phyloP scores from a whole-genome alignment of 2,888 invertebrate species.

The Dryococelus australis region DNA sequence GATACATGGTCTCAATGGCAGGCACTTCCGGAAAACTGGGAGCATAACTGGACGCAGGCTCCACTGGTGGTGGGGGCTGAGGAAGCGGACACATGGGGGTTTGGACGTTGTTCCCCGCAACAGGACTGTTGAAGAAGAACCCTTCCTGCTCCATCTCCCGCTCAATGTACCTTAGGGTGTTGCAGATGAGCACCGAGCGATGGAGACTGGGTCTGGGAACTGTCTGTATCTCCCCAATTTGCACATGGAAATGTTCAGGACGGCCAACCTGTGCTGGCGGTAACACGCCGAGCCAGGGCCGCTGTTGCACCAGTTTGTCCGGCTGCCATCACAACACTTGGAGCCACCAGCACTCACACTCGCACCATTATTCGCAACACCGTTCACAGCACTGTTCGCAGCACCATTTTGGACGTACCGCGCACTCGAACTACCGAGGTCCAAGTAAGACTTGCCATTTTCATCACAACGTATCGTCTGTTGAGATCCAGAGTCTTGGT shows the following conservation, averaged over 20 bases:
- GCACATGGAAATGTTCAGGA: conserved; percentile 91
- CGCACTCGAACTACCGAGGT: conserved; percentile 72
- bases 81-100: conserved; percentile 53
- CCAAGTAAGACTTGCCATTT: conserved; percentile 89
- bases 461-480: conserved; percentile 88
- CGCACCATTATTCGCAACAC: conserved; percentile 13
- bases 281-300: conserved; percentile 74
- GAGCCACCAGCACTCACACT: conserved; percentile 49
- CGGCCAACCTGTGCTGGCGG: conserved; percentile 84
- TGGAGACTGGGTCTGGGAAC: conserved; percentile 86
- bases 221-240: conserved; percentile 88
- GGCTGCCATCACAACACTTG: conserved; percentile 75
- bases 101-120: conserved; percentile 57
- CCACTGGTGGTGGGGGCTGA: conserved; percentile 58
- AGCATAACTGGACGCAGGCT: conserved; percentile 52
- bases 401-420: conserved; percentile 45
- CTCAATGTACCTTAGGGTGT: conserved; percentile 87
- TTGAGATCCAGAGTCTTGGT: conserved; percentile 60
- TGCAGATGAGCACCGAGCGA: conserved; percentile 91
- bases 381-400: conserved; percentile 32
- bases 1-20: conserved; percentile 45
- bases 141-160: conserved; percentile 80
- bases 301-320: conserved; percentile 75
- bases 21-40: conserved; percentile 51
- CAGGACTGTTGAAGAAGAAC: conserved; percentile 52